A percentile compares a stretch with the other conserved stretches of the same genome.
Evolutionary conservation across 2,888 invertebrate species (phyloP).

Genomic region (Creontiades dilutus): DNA sequence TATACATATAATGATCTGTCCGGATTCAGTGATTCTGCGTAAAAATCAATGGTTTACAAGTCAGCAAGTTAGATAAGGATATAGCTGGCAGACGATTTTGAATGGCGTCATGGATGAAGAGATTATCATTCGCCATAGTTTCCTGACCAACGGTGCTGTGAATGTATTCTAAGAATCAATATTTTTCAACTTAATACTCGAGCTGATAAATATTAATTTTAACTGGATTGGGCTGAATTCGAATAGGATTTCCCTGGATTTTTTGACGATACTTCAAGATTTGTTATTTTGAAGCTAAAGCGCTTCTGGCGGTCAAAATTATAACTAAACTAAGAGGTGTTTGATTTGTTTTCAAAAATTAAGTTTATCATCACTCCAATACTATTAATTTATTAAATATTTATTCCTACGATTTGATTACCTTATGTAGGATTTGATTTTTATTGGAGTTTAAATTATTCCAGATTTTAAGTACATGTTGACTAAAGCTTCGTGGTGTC

Average conservation of each 20-base stretch:
- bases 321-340: not conserved
- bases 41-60: too few species aligned
- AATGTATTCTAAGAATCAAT: too few species aligned
- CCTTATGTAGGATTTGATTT: not conserved
- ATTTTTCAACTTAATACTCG: too few species aligned
- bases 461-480: not conserved
- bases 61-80: not conserved
- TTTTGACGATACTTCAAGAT: too few species aligned
- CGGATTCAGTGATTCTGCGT: too few species aligned
- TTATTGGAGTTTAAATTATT: not conserved
- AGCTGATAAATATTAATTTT: too few species aligned
- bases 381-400: not conserved
- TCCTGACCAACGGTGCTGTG: too few species aligned
- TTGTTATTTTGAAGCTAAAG: not conserved
- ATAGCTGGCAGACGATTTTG: not conserved
- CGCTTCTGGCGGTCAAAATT: not conserved
- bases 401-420: not conserved
- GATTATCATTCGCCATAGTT: too few species aligned
- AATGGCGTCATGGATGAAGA: not conserved
- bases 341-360: too few species aligned
- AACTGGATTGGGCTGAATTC: too few species aligned
- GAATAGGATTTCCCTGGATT: too few species aligned
- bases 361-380: not conserved
- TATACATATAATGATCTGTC: too few species aligned
- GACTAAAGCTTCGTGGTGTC: constrained; percentile 38